Evolutionary conservation across 2,113 vertebrate genomes (phyloP), one percentile per base, ranked within the genome.

Genomic region (Ceratotherium simum): DNA sequence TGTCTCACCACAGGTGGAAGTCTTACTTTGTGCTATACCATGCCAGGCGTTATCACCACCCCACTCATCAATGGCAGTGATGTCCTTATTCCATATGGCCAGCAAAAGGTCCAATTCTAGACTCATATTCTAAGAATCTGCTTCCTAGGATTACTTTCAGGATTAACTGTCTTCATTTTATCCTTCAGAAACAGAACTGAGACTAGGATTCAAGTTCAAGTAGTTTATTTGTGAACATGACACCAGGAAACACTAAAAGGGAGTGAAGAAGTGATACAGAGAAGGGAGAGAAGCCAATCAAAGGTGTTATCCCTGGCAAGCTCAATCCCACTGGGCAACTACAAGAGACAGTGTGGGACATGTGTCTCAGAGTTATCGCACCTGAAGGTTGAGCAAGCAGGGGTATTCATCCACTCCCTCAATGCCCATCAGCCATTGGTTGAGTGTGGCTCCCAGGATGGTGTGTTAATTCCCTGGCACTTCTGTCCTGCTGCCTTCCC

Each of bases 271-370:
- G 9, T 85, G 8, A 21, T 23, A 64, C 17, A 91, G 33, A 82
- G 23, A 88, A 56, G 51, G 33, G 16, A 60, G 36, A 62, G 8
- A 12, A 42, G 12, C 2, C 56, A 56, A 16, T 83, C 16, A 36
- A 31, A 75, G 13, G 46, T 42, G 46, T 6, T 51, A 70, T 21
- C 3, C 8, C 5, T 46, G 25, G 31, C 0, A 29, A 78, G 8
- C 12, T 46, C 42, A 2, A 27, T 58, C 13, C 33, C 14, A 42
- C 27, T 42, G 27, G 8, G 31, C 18, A 62, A 16, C 33, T 5
- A 1, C 16, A 1, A 8, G 25, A 60, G 27, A n/a, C 12, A 29
- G 6, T 27, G 2, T 13, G 14, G 23, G 17, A 27, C 4, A 0
- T 4, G 27, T 21, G 10, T 21, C 58, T 88, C 23, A 85, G 8